Evolutionary conservation across 2,113 vertebrate species (phyloP).

Genomic region (Carassius carassius): DNA sequence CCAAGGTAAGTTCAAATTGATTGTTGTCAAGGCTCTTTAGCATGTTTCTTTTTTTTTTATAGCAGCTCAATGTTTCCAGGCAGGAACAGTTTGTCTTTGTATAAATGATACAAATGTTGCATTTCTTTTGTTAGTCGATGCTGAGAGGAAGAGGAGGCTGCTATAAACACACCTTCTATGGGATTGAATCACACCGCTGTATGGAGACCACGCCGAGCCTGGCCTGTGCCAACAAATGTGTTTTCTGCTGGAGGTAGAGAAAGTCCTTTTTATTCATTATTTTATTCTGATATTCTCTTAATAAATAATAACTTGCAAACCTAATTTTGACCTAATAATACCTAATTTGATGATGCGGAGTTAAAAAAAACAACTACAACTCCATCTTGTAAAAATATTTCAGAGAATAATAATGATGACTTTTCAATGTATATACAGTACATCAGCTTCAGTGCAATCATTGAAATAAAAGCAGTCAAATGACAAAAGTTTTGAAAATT

Average conservation of each 20-base stretch:
- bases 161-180: conserved; percentile 96
- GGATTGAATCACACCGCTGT: conserved; percentile 94
- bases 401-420: not conserved
- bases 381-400: not conserved
- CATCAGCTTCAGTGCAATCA: not conserved
- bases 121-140: conserved; percentile 80
- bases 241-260: conserved; percentile 95
- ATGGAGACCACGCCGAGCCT: conserved; percentile 96
- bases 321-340: too few relatives aligned
- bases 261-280: not conserved
- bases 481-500: too few relatives aligned
- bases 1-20: conserved; percentile 81
- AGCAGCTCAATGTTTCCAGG: not conserved
- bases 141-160: conserved; percentile 93
- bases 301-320: not conserved
- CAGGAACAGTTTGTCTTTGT: not conserved
- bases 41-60: not conserved
- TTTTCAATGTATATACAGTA: too few relatives aligned
- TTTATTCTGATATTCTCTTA: not conserved
- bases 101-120: not conserved
- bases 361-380: too few relatives aligned
- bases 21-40: not conserved
- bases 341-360: too few relatives aligned
- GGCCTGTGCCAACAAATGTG: conserved; percentile 94
- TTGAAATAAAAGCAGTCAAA: too few relatives aligned